These are phyloP conservation scores for Orbicella faveolata DNA, from an alignment of 64 coral and sea anemone species.

Conservation along the genomic window DNA sequence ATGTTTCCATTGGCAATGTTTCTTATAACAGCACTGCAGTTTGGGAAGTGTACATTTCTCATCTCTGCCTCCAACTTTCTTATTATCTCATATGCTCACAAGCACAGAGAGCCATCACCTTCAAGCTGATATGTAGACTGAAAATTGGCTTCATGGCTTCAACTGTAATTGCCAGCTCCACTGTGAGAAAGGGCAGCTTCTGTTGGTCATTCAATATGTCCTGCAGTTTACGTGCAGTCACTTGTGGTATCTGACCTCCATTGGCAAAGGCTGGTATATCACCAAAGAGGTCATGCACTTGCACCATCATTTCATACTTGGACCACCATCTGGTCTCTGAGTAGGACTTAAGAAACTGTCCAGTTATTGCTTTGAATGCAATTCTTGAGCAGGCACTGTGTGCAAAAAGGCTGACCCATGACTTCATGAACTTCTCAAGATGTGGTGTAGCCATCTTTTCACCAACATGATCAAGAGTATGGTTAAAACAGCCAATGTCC, in stretches of 20 bases:
- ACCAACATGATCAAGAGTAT: constrained; percentile 65
- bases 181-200: constrained; percentile 40
- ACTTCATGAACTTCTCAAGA: constrained; percentile 55
- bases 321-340: constrained; percentile 61
- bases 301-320: constrained; percentile 53
- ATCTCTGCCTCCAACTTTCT: constrained; percentile 54
- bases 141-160: constrained; percentile 63
- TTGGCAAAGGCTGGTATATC: constrained; percentile 52
- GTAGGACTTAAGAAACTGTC: constrained; percentile 40
- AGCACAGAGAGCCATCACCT: constrained; percentile 53
- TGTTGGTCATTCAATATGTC: constrained; percentile 51
- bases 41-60: constrained; percentile 55
- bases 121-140: constrained; percentile 57
- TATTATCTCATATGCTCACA: constrained; percentile 32
- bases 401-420: constrained; percentile 53
- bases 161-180: constrained; percentile 59
- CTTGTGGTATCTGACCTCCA: constrained; percentile 46
- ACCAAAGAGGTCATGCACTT: constrained; percentile 69
- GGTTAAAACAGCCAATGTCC: constrained; percentile 65
- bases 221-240: constrained; percentile 52
- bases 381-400: constrained; percentile 51
- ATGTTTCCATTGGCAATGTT: constrained; percentile 50
- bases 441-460: constrained; percentile 43
- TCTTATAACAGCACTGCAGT: constrained; percentile 43
- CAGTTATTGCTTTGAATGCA: constrained; percentile 36